Conservation (phyloP, 2,888 invertebrate species). For the Trissonchulus latispiculum region DNA sequence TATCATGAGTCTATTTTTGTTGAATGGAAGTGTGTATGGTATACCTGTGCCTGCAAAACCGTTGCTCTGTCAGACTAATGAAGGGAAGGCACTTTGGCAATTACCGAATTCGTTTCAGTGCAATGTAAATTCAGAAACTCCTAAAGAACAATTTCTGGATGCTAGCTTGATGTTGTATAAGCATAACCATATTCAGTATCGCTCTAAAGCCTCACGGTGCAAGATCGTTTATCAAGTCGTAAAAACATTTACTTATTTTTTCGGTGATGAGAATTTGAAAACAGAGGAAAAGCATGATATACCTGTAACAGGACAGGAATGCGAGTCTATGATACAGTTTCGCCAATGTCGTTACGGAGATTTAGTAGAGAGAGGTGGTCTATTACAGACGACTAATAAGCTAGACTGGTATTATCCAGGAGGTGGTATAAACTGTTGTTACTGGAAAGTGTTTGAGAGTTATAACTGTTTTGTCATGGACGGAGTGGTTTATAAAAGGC, state of each 20-base stretch:
- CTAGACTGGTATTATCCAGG: not conserved
- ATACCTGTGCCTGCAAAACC: too few relatives aligned
- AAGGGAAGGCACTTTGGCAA: too few relatives aligned
- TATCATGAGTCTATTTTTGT: too few relatives aligned
- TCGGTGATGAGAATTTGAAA: constrained; percentile 13
- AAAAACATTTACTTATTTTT: not conserved
- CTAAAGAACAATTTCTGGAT: too few relatives aligned
- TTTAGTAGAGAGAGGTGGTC: not conserved
- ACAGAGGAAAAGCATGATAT: not conserved
- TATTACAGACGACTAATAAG: not conserved
- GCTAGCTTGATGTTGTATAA: not conserved
- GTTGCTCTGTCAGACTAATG: too few relatives aligned
- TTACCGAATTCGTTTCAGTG: too few relatives aligned
- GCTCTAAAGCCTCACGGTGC: not conserved
- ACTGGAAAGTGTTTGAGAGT: not conserved
- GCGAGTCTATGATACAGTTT: not conserved
- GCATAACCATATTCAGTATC: not conserved
- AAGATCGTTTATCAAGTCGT: not conserved
- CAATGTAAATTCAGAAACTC: too few relatives aligned
- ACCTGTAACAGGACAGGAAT: not conserved
- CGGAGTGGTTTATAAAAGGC: not conserved
- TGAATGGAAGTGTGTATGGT: too few relatives aligned
- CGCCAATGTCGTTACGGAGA: not conserved
- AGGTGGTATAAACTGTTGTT: constrained; percentile 10
- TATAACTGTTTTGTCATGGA: constrained; percentile 3